Conservation (phyloP, 2,797 vertebrate species). For the Spinibarbus caldwelli region DNA sequence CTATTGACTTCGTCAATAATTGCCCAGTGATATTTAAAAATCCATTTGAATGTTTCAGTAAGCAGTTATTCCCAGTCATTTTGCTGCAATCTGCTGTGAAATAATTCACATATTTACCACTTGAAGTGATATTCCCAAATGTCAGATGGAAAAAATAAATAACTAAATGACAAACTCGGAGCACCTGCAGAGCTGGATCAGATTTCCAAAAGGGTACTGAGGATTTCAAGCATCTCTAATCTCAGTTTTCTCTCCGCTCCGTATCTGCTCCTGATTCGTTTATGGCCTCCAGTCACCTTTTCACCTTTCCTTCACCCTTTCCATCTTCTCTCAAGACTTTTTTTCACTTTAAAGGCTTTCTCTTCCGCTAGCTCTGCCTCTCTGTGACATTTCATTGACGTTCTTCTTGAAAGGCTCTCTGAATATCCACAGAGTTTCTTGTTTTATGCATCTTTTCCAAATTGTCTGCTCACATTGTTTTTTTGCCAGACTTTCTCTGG, state of each 20-base stretch:
- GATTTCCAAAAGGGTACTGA: conserved; percentile 55
- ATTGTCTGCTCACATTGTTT: background rate
- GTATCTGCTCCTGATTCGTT: background rate
- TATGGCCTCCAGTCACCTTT: conserved; percentile 16
- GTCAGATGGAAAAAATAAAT: conserved; percentile 40
- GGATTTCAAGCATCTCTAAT: conserved; percentile 17
- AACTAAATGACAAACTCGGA: conserved; percentile 26
- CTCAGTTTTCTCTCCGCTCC: background rate
- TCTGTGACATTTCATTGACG: conserved; percentile 20
- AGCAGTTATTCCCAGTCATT: conserved; percentile 5
- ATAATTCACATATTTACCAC: conserved; percentile 58
- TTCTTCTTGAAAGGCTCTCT: conserved; percentile 1
- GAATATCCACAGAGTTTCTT: background rate
- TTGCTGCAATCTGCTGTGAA: conserved; percentile 26
- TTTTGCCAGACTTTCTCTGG: background rate
- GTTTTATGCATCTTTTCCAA: background rate
- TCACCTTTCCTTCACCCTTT: conserved; percentile 34
- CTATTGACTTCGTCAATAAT: conserved; percentile 19
- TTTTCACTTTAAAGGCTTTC: conserved; percentile 53
- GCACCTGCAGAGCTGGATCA: conserved; percentile 53
- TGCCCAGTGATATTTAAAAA: conserved; percentile 11
- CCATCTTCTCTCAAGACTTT: background rate
- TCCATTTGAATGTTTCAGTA: conserved; percentile 23
- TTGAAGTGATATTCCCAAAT: conserved; percentile 53
- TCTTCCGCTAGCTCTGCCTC: conserved; percentile 13